Percentiles rank a stretch among this genome's conserved stretches.
phyloP scores from a whole-genome alignment of 2,888 invertebrate genomes.

The Tetheella fluctuosa region DNA sequence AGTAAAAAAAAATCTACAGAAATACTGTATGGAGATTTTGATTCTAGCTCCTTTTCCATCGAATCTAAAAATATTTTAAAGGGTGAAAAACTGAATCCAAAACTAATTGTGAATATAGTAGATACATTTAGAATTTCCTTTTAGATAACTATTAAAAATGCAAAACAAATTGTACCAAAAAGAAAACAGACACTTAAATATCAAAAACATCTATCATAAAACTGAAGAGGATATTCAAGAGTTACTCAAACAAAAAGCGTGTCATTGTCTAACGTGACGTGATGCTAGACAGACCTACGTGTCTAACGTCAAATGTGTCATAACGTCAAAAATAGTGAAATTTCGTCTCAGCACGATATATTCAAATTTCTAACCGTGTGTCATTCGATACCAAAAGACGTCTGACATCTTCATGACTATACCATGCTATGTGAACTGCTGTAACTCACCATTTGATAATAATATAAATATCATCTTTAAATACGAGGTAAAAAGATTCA shows the following conservation, averaged over 20 bases:
- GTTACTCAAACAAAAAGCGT: constrained; percentile 55
- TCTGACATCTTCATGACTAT: constrained; percentile 77
- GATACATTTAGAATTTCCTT: not conserved
- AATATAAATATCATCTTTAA: constrained; percentile 37
- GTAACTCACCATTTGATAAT: constrained; percentile 21
- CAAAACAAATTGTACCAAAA: not conserved
- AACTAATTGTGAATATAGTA: too few species aligned
- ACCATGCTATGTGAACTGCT: constrained; percentile 36
- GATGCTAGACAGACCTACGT: constrained; percentile 43
- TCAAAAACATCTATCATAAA: constrained; percentile 33
- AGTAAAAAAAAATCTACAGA: too few species aligned
- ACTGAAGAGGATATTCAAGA: constrained; percentile 40
- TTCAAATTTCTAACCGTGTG: constrained; percentile 69
- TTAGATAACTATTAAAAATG: too few species aligned
- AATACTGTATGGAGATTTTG: too few species aligned
- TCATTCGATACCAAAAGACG: constrained; percentile 70
- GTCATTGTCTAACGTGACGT: constrained; percentile 51
- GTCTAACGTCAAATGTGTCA: constrained; percentile 47
- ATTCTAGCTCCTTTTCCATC: too few species aligned
- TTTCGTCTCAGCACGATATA: constrained; percentile 78
- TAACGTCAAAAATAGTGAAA: constrained; percentile 73
- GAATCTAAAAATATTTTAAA: too few species aligned
- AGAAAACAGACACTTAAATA: constrained; percentile 24
- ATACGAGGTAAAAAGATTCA: accelerated
- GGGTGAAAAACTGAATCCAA: too few species aligned